phyloP scores from a whole-genome alignment of 2,113 vertebrate genomes.

The Emydura subglobosa region DNA sequence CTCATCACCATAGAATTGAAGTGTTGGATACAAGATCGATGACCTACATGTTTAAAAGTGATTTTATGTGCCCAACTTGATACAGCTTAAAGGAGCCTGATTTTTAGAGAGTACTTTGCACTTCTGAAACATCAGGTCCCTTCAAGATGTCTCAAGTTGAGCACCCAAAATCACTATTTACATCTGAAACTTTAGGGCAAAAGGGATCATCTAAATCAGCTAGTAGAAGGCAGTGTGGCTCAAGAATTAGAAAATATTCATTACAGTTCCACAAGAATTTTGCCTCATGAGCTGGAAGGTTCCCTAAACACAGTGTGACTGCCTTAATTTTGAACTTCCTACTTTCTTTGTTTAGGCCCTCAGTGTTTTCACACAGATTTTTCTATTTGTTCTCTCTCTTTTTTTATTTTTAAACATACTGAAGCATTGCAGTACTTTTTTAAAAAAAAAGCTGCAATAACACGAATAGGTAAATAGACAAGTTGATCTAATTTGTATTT shows the following conservation, averaged over 20 bases:
- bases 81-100: neutral
- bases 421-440: neutral
- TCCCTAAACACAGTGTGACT: neutral
- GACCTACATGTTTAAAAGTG: neutral
- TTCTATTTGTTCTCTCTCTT: neutral
- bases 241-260: neutral
- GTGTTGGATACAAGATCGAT: neutral
- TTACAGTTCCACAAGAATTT: neutral
- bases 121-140: neutral
- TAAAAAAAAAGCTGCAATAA: neutral
- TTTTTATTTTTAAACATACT: neutral
- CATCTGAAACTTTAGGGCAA: neutral
- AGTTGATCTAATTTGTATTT: neutral
- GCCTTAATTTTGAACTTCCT: neutral
- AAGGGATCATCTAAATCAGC: neutral
- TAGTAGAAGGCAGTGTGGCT: neutral
- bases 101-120: neutral
- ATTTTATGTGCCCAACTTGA: neutral
- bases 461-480: neutral
- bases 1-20: neutral
- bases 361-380: neutral
- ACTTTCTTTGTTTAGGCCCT: neutral
- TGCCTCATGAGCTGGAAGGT: neutral
- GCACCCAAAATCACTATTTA: neutral
- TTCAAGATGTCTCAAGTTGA: neutral